Evolutionary conservation across 2,888 invertebrate genomes (phyloP).

Genomic region (Pseudoips prasinana): DNA sequence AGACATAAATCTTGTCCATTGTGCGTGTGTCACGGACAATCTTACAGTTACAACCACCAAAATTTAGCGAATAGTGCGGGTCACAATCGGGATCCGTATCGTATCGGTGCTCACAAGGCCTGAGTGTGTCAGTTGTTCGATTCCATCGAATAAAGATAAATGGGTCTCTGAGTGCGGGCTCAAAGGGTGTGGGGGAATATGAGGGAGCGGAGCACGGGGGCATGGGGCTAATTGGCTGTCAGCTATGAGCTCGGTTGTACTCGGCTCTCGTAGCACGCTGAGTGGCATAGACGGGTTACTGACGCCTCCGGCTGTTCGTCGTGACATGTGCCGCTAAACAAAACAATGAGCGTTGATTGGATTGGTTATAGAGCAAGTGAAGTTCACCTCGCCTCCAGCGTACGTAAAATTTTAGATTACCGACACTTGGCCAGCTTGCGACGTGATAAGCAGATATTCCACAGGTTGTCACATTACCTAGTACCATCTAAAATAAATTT

Average conservation of each 20-base stretch:
- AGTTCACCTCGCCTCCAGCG: constrained; percentile 8
- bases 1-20: constrained; percentile 53
- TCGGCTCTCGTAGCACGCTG: constrained; percentile 40
- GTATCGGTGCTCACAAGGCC: constrained; percentile 45
- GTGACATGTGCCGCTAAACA: constrained; percentile 50
- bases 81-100: constrained; percentile 46
- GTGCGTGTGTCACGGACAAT: constrained; percentile 54
- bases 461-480: constrained; percentile 12
- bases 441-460: constrained; percentile 19
- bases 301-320: constrained; percentile 39
- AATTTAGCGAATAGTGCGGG: constrained; percentile 38
- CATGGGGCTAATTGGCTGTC: constrained; percentile 77
- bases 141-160: constrained; percentile 76
- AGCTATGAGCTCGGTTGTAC: constrained; percentile 64
- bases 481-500: no score
- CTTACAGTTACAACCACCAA: constrained; percentile 36
- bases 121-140: constrained; percentile 58
- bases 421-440: constrained; percentile 4
- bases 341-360: constrained; percentile 52
- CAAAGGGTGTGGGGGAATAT: constrained; percentile 41
- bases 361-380: constrained; percentile 34
- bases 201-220: constrained; percentile 44
- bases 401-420: constrained; percentile 5
- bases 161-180: constrained; percentile 58
- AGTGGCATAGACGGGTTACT: constrained; percentile 47